phyloP scores from a whole-genome alignment of 2,113 vertebrate species.

The Hemichromis elongatus region DNA sequence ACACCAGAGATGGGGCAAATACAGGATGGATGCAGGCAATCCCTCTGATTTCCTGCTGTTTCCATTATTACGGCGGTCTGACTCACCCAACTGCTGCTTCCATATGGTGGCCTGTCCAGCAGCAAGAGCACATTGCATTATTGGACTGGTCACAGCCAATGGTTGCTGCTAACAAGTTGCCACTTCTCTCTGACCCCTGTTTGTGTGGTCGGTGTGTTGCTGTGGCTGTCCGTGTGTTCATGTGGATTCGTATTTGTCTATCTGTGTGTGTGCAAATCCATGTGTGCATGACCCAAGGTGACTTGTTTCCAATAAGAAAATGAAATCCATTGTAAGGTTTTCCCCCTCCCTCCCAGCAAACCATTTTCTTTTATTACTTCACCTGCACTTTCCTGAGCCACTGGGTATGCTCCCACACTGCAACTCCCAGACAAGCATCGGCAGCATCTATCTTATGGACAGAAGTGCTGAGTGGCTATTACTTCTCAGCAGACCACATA shows the following conservation, averaged over 20 bases:
- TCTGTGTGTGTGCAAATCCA: not conserved
- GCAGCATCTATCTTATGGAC: conserved; percentile 77
- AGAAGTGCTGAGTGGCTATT: conserved; percentile 78
- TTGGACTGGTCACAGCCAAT: conserved; percentile 37
- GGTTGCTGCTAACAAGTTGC: conserved; percentile 56
- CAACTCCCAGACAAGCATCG: conserved; percentile 57
- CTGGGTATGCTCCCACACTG: conserved; percentile 43
- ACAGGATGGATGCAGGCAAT: not conserved
- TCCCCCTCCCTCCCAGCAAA: not conserved
- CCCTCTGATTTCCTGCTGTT: conserved; percentile 38
- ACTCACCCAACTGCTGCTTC: conserved; percentile 8
- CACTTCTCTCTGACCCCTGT: conserved; percentile 27
- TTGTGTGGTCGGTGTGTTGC: not conserved
- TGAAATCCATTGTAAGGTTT: conserved; percentile 34
- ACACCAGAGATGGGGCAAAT: not conserved
- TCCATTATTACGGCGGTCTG: conserved; percentile 25
- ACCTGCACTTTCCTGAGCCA: conserved; percentile 64
- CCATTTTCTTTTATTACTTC: conserved; percentile 66
- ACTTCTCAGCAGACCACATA: conserved; percentile 71
- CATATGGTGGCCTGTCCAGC: conserved; percentile 30
- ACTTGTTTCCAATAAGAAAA: conserved; percentile 61
- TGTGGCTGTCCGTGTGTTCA: not conserved
- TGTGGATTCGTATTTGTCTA: not conserved
- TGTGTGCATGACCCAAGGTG: conserved; percentile 25
- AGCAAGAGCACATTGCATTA: conserved; percentile 46